phyloP scores from a whole-genome alignment of 2,797 vertebrate genomes.

The Eidolon dupreanum region DNA sequence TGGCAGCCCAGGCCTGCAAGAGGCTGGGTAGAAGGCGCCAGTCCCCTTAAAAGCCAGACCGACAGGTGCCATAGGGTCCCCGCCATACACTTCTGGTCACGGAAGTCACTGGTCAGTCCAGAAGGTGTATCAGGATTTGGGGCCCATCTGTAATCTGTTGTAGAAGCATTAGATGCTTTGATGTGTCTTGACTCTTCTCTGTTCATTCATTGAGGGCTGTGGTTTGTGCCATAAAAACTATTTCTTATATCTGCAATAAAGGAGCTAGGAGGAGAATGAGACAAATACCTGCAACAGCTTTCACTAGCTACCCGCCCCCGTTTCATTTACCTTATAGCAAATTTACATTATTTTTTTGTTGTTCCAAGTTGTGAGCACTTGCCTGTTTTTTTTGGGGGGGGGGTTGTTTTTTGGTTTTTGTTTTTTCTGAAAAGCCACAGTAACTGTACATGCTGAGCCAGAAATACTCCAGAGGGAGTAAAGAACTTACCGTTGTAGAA shows the following conservation, averaged over 20 bases:
- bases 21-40: not conserved
- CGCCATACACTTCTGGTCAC: not conserved
- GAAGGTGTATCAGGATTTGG: not conserved
- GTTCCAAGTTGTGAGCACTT: not conserved
- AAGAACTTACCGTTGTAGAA: not conserved
- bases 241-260: not conserved
- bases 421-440: not conserved
- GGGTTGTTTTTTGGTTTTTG: too few relatives aligned
- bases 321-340: not conserved
- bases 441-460: constrained; percentile 15
- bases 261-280: constrained; percentile 23
- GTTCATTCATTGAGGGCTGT: not conserved
- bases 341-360: not conserved
- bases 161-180: not conserved
- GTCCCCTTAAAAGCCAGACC: not conserved
- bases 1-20: not conserved
- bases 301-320: not conserved
- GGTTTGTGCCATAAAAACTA: not conserved
- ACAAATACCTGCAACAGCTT: not conserved
- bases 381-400: not conserved
- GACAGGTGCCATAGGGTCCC: not conserved
- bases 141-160: not conserved
- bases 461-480: not conserved
- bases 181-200: not conserved
- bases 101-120: not conserved